These are phyloP conservation scores for Cercopithecus mona DNA, from an alignment of 2,113 vertebrate species.

Conservation along the genomic window DNA sequence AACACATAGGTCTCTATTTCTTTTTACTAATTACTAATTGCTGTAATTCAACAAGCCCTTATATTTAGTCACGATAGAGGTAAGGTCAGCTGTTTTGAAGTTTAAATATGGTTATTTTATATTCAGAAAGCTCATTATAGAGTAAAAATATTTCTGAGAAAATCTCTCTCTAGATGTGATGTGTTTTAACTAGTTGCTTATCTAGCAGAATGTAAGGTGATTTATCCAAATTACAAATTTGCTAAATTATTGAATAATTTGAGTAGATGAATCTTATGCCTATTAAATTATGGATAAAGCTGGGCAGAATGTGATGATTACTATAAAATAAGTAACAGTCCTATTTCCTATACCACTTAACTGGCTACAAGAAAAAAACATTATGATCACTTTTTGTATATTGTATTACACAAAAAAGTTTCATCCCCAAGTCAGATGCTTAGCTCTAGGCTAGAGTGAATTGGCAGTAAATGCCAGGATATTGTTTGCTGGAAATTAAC, in stretches of 20 bases:
- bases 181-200: conserved; percentile 34
- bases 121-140: conserved; percentile 23
- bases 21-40: neutral
- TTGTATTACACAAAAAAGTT: neutral
- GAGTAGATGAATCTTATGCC: neutral
- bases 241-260: conserved; percentile 26
- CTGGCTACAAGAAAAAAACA: conserved; percentile 2
- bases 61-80: neutral
- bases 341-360: conserved; percentile 46
- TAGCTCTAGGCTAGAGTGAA: conserved; percentile 67
- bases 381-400: conserved; percentile 53
- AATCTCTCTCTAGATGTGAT: neutral
- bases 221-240: conserved; percentile 45
- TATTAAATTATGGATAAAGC: conserved; percentile 50
- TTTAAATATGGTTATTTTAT: conserved; percentile 9
- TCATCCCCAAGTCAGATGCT: conserved; percentile 46
- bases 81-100: neutral
- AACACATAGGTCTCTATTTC: neutral
- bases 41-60: neutral
- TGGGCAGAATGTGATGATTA: neutral
- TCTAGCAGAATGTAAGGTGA: neutral
- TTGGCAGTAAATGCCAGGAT: conserved; percentile 26
- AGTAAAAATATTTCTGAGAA: conserved; percentile 24
- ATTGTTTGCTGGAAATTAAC: conserved; percentile 46
- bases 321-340: neutral